Evolutionary conservation across 2,797 vertebrate species (phyloP), one percentile per base, ranked within the genome.

Genomic region (Darevskia nairensis): DNA sequence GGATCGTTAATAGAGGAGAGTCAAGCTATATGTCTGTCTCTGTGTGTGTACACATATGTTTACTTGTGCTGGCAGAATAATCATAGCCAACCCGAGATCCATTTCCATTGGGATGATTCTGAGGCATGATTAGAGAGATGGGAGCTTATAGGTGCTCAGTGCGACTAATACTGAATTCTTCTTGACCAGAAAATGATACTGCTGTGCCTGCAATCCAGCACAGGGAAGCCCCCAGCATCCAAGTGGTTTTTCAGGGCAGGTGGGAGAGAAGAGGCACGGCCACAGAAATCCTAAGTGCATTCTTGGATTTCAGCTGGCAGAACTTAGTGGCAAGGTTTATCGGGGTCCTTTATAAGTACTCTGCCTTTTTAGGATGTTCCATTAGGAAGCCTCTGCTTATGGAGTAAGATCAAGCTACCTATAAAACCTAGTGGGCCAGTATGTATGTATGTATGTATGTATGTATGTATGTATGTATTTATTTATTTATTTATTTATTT

Each of bases 1-100:
- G 35, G 21, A 8, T 84, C 81, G 17, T 83, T 85, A 85, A 75
- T 68, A 68, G 55, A 85, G 27, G 32, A 41, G n/a, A 89, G 29
- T 81, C 79, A 87, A 81, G 66, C 32, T 17, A n/a, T 78, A 6
- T 50, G 10, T 8, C 2, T 82, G 13, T 82, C 64, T 44, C 10
- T 68, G 11, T 66, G 19, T 44, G 39, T 68, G 64, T 82, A 64
- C 7, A 29, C 15, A 46, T 78, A 55, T 72, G 59, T 59, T 9
- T 77, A 71, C 29, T 66, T 80, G n/a, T 74, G 10, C 32, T 64
- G 39, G 39, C 39, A 75, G 68, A 46, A 50, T 80, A 89, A 85
- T 85, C 77, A 68, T 32, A 68, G 64, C 27, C 25, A 77, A 35
- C 25, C 80, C 68, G 59, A 50, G 46, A 39, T 69, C 55, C 17